Conservation (phyloP, 2,113 vertebrate species). For the Oriolus oriolus region DNA sequence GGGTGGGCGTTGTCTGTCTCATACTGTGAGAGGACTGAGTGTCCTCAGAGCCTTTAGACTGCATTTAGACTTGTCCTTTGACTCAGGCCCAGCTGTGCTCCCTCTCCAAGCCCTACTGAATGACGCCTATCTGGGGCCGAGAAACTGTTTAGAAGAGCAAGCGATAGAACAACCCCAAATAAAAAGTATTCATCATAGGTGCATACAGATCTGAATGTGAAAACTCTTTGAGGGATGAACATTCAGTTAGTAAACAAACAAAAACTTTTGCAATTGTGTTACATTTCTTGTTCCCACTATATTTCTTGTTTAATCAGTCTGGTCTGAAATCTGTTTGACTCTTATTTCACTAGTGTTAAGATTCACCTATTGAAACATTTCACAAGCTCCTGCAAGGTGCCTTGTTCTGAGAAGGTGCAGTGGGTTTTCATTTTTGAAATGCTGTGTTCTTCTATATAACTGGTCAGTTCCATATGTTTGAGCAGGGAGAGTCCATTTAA, state of each 20-base stretch:
- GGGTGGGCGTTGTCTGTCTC: not conserved
- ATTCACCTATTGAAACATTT: not conserved
- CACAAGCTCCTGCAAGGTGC: not conserved
- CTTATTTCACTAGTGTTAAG: not conserved
- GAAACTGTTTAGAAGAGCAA: not conserved
- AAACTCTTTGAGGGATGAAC: not conserved
- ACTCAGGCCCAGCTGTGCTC: accelerated
- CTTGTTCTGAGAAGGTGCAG: not conserved
- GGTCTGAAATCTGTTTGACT: not conserved
- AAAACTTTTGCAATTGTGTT: not conserved
- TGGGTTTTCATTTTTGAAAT: not conserved
- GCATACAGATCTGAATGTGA: not conserved
- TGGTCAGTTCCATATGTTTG: not conserved
- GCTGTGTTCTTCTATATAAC: not conserved
- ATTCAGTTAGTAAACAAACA: not conserved
- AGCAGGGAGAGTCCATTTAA: not conserved
- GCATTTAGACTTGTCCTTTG: not conserved
- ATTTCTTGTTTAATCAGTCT: not conserved
- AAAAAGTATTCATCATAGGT: not conserved
- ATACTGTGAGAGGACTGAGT: not conserved
- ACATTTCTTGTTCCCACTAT: not conserved
- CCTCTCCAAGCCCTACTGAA: not conserved
- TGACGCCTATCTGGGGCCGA: not conserved
- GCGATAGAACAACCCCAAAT: not conserved
- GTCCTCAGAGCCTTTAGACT: not conserved